Evolutionary conservation across 1,140 invertebrate species (phyloP).

Genomic region (Caenorhabditis tropicalis): DNA sequence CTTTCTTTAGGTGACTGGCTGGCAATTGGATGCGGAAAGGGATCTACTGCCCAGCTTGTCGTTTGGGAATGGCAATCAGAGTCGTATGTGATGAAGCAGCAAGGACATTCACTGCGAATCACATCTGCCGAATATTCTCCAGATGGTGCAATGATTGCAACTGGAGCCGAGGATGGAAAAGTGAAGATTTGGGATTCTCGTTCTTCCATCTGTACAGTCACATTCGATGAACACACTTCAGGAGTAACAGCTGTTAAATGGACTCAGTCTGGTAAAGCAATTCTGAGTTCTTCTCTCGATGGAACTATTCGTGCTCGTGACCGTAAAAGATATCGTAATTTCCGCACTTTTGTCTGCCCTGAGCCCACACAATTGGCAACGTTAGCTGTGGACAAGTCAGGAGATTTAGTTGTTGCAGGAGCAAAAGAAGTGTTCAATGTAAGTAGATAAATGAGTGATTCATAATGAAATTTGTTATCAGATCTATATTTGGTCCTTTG

Average conservation of each 20-base stretch:
- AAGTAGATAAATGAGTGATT: neutral
- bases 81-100: slow-evolving; percentile 96
- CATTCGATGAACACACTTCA: slow-evolving; percentile 87
- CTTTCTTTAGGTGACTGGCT: slow-evolving; percentile 85
- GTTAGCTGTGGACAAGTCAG: slow-evolving; percentile 84
- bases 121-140: slow-evolving; percentile 80
- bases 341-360: slow-evolving; percentile 90
- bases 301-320: slow-evolving; percentile 95
- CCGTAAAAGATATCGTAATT: slow-evolving; percentile 90
- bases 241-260: slow-evolving; percentile 83
- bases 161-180: slow-evolving; percentile 91
- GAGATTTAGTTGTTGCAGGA: slow-evolving; percentile 90
- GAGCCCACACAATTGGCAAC: slow-evolving; percentile 90
- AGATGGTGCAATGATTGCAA: slow-evolving; percentile 87
- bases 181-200: slow-evolving; percentile 91
- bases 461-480: slow-evolving; percentile 85
- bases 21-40: slow-evolving; percentile 80
- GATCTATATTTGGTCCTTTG: slow-evolving; percentile 92
- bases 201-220: slow-evolving; percentile 91
- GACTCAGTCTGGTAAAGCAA: slow-evolving; percentile 87
- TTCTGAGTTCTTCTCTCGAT: slow-evolving; percentile 88
- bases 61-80: slow-evolving; percentile 99
- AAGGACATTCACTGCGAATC: slow-evolving; percentile 79
- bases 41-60: slow-evolving; percentile 84
- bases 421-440: slow-evolving; percentile 73